Evolutionary conservation across 2,113 vertebrate species (phyloP).

Genomic region (Pachypanchax playfairii): DNA sequence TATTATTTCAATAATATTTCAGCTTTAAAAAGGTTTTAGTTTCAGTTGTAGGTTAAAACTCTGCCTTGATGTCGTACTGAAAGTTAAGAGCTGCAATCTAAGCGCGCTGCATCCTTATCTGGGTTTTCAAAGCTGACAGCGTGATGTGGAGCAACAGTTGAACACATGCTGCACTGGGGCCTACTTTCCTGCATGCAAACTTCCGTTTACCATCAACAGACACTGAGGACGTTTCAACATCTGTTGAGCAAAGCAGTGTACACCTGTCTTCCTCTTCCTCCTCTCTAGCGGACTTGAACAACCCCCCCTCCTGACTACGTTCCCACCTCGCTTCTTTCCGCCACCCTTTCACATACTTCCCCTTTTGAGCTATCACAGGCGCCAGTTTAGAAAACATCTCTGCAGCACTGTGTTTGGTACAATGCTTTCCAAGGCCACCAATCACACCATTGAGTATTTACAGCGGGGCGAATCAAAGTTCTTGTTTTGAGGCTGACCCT

Average conservation of each 20-base stretch:
- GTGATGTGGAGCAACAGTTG: slow-evolving; percentile 59
- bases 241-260: slow-evolving; percentile 73
- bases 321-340: slow-evolving; percentile 41
- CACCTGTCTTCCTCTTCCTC: slow-evolving; percentile 82
- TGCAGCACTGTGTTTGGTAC: slow-evolving; percentile 16
- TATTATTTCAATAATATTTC: not conserved
- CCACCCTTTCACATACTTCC: slow-evolving; percentile 46
- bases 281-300: slow-evolving; percentile 53
- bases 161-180: slow-evolving; percentile 52
- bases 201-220: slow-evolving; percentile 73
- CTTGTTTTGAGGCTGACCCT: slow-evolving; percentile 78
- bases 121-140: slow-evolving; percentile 22
- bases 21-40: not conserved
- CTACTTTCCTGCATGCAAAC: slow-evolving; percentile 59
- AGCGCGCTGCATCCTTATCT: slow-evolving; percentile 41
- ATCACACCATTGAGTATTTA: slow-evolving; percentile 58
- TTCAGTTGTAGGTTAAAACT: not conserved
- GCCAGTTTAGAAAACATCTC: slow-evolving; percentile 24
- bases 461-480: slow-evolving; percentile 69
- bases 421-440: slow-evolving; percentile 47
- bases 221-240: slow-evolving; percentile 73
- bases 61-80: not conserved
- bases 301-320: not conserved
- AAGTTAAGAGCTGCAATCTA: slow-evolving; percentile 16
- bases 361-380: slow-evolving; percentile 46